These are phyloP conservation scores for Limanda limanda DNA, from an alignment of 2,113 vertebrate species.

Conservation along the genomic window DNA sequence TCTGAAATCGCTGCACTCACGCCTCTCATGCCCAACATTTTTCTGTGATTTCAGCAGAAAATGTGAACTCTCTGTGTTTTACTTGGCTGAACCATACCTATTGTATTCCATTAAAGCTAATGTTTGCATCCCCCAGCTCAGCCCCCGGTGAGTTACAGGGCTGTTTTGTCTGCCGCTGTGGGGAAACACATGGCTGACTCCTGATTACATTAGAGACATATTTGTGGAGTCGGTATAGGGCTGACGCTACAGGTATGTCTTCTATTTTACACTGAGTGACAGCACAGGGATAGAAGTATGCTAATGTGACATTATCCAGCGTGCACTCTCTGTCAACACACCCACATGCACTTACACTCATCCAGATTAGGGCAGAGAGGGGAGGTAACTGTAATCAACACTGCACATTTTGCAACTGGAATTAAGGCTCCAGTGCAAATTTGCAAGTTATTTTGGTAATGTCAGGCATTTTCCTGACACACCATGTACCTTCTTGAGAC, in stretches of 20 bases:
- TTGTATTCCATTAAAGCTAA: conserved; percentile 43
- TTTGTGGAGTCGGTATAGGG: conserved; percentile 39
- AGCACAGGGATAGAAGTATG: conserved; percentile 44
- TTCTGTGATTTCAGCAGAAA: conserved; percentile 13
- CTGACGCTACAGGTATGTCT: conserved; percentile 50
- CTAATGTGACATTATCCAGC: conserved; percentile 68
- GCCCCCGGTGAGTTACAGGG: conserved; percentile 3
- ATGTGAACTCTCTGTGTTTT: conserved; percentile 31
- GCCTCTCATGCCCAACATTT: neutral
- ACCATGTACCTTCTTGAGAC: neutral
- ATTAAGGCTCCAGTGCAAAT: conserved; percentile 17
- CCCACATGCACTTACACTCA: conserved; percentile 4
- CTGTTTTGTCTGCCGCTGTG: conserved; percentile 30
- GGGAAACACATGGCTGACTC: conserved; percentile 53
- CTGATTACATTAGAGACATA: conserved; percentile 55
- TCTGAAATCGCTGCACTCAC: neutral
- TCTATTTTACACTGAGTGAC: conserved; percentile 53
- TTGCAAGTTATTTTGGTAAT: conserved; percentile 23
- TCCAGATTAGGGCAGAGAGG: conserved; percentile 22
- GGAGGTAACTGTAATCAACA: conserved; percentile 37
- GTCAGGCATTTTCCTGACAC: conserved; percentile 27
- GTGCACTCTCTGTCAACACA: conserved; percentile 23
- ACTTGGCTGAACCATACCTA: conserved; percentile 25
- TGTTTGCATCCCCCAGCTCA: conserved; percentile 17
- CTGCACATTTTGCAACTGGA: conserved; percentile 19